Evolutionary conservation across 92 coral and sea anemone species (phyloP).

Genomic region (Pocillopora meandrina): DNA sequence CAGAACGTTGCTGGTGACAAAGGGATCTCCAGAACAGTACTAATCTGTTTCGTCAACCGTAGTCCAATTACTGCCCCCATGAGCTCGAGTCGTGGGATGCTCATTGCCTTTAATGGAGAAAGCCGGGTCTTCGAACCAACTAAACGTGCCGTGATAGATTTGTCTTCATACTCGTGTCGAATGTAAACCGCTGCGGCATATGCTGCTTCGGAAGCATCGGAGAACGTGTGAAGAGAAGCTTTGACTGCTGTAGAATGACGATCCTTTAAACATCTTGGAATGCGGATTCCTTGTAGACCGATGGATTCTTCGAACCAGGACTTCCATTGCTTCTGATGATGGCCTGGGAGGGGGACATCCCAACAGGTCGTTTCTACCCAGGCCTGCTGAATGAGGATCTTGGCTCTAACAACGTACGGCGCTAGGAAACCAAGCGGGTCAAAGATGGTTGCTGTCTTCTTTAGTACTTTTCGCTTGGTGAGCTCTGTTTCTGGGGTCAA

Average conservation of each 20-base stretch:
- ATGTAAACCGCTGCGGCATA: conserved; percentile 41
- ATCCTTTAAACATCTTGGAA: conserved; percentile 39
- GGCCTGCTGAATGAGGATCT: conserved; percentile 37
- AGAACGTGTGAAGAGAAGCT: conserved; percentile 19
- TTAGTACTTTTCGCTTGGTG: conserved; percentile 17
- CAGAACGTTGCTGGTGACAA: conserved; percentile 29
- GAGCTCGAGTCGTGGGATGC: conserved; percentile 43
- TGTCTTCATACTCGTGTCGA: conserved; percentile 14
- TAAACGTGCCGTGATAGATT: neutral
- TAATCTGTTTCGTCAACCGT: conserved; percentile 21
- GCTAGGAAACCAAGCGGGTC: conserved; percentile 45
- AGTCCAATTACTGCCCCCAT: conserved; percentile 34
- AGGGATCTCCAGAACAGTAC: conserved; percentile 6
- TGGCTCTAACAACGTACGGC: conserved; percentile 32
- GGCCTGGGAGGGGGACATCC: conserved; percentile 25
- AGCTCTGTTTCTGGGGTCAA: neutral
- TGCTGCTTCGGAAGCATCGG: conserved; percentile 47
- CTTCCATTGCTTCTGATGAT: conserved; percentile 16
- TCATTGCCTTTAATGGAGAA: conserved; percentile 50
- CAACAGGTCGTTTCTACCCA: conserved; percentile 30
- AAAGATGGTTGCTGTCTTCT: conserved; percentile 18
- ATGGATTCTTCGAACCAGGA: neutral
- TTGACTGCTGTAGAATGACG: neutral
- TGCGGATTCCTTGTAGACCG: conserved; percentile 24
- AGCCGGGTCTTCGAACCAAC: conserved; percentile 43